Percentiles rank a stretch among this genome's conserved stretches.
These are phyloP conservation scores for Lasaia peninsularis DNA, from an alignment of 1,140 invertebrate species.

Conservation along the genomic window DNA sequence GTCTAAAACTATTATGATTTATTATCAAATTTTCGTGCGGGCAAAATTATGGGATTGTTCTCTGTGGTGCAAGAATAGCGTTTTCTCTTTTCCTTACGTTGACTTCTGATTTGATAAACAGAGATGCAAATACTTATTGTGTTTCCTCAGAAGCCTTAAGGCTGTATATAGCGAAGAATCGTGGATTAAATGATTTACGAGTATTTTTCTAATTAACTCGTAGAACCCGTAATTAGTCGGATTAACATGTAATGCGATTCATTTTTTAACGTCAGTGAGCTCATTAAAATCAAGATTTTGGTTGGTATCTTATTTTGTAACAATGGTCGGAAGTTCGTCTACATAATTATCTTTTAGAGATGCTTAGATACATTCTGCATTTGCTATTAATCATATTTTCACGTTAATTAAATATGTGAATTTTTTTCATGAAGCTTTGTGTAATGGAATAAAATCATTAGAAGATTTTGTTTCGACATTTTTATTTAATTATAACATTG, in stretches of 20 bases:
- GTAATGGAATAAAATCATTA: not conserved
- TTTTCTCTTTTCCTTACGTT: conserved; percentile 48
- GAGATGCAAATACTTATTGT: conserved; percentile 53
- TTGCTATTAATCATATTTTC: conserved; percentile 3
- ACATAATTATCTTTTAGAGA: conserved; percentile 3
- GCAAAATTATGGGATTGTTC: conserved; percentile 70
- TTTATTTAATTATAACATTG: not conserved
- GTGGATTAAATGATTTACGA: conserved; percentile 67
- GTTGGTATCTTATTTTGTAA: conserved; percentile 31
- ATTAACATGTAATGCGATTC: conserved; percentile 66
- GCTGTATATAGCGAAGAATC: conserved; percentile 47
- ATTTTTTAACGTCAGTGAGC: conserved; percentile 54
- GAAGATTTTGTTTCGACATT: not conserved
- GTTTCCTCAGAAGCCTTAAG: conserved; percentile 52
- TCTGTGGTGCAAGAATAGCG: conserved; percentile 36
- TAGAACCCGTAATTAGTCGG: conserved; percentile 64
- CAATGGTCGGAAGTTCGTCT: conserved; percentile 19
- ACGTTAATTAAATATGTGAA: not conserved
- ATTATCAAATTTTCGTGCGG: conserved; percentile 75
- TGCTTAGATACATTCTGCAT: conserved; percentile 1
- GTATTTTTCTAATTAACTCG: conserved; percentile 69
- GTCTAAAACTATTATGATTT: conserved; percentile 77
- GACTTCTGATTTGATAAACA: conserved; percentile 39
- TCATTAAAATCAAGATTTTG: conserved; percentile 47
- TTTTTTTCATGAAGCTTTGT: not conserved